A percentile compares a stretch with the other conserved stretches of the same genome.
These are phyloP conservation scores for Campylomormyrus numenius DNA, from an alignment of 2,113 vertebrate species.

Conservation along the genomic window DNA sequence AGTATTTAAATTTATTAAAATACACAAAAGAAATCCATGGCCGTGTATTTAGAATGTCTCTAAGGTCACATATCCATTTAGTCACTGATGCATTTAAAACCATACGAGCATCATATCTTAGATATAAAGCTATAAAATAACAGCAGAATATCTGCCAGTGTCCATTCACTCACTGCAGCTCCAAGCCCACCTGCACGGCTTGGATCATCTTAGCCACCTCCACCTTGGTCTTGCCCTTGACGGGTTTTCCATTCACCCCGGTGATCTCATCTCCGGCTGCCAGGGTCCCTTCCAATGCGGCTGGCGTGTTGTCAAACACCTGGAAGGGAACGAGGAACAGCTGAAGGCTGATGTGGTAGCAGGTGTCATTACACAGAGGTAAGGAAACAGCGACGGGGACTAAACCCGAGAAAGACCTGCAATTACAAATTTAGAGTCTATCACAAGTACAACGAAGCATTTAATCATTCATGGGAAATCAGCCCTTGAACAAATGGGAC, in stretches of 20 bases:
- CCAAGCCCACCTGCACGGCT: constrained; percentile 78
- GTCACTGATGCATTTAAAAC: not conserved
- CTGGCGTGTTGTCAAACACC: constrained; percentile 96
- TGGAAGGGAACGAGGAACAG: constrained; percentile 28
- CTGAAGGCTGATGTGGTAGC: not conserved
- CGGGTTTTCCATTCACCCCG: constrained; percentile 85
- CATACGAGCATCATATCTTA: not conserved
- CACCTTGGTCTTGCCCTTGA: constrained; percentile 96
- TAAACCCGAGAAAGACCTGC: not conserved
- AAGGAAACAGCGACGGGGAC: not conserved
- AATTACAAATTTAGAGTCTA: not conserved
- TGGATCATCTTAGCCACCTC: constrained; percentile 99
- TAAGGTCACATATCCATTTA: not conserved
- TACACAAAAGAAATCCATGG: not conserved
- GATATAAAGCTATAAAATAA: not conserved
- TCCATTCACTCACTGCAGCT: constrained; percentile 22
- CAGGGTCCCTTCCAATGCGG: constrained; percentile 79
- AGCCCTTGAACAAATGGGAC: not conserved
- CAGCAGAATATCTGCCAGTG: not conserved
- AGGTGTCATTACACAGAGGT: not conserved
- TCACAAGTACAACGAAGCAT: not conserved
- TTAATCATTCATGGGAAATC: not conserved
- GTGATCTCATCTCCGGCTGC: constrained; percentile 96
- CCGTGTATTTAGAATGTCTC: not conserved
- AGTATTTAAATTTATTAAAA: not conserved